Evolutionary conservation across 2,113 vertebrate species (phyloP).

Genomic region (Corapipo altera): DNA sequence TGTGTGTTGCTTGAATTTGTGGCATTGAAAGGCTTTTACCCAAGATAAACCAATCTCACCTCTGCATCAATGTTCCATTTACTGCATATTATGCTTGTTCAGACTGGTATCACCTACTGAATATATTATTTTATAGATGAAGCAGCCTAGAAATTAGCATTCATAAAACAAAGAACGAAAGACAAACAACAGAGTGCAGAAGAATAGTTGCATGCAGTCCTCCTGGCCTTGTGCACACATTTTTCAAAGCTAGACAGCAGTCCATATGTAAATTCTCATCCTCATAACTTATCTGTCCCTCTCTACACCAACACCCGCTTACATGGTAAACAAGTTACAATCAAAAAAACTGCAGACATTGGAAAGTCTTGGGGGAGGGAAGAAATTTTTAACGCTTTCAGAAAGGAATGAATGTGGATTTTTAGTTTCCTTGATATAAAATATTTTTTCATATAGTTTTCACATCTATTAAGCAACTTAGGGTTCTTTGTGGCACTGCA

Average conservation of each 20-base stretch:
- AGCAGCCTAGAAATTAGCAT: background rate
- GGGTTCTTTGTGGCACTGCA: background rate
- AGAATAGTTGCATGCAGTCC: background rate
- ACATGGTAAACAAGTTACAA: background rate
- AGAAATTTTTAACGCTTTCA: background rate
- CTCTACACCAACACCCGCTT: background rate
- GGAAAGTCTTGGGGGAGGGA: background rate
- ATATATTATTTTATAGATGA: background rate
- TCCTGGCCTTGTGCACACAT: accelerated
- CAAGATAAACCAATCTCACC: background rate
- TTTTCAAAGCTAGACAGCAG: background rate
- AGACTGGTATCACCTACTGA: background rate
- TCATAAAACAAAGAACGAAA: background rate
- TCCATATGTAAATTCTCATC: background rate
- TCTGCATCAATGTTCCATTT: background rate
- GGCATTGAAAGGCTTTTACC: background rate
- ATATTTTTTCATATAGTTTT: background rate
- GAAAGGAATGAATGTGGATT: background rate
- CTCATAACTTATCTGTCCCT: too few species aligned
- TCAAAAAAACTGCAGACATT: background rate
- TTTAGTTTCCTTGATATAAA: background rate
- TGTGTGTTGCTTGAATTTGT: background rate
- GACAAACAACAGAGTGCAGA: background rate
- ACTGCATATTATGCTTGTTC: background rate
- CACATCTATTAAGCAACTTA: background rate